Evolutionary conservation across 2,113 vertebrate species (phyloP).

Genomic region (Salminus brasiliensis): DNA sequence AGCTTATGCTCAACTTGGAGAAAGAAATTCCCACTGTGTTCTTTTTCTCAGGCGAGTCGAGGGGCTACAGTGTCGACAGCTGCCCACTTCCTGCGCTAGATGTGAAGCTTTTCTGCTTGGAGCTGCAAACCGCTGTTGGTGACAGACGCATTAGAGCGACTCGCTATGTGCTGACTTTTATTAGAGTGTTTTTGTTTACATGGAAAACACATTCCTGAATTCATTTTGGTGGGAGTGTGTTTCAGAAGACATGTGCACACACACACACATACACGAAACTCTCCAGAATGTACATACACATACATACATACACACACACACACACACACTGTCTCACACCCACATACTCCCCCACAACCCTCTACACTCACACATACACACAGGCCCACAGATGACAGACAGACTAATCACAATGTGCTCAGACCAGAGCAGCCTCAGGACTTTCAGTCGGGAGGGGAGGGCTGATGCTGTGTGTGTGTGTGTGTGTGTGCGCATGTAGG

Average conservation of each 20-base stretch:
- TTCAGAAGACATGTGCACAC: slow-evolving; percentile 1
- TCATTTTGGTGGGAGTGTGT: not conserved
- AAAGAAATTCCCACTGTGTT: slow-evolving; percentile 12
- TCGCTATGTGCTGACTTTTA: slow-evolving; percentile 17
- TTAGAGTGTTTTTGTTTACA: slow-evolving; percentile 21
- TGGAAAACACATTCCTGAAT: slow-evolving; percentile 21
- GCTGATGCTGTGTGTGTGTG: slow-evolving; percentile 8
- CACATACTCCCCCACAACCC: not conserved
- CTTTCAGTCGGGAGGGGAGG: slow-evolving; percentile 32
- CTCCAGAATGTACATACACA: no score
- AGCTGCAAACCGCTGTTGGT: slow-evolving; percentile 52
- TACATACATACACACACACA: no score
- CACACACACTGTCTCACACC: no score
- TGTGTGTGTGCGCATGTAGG: slow-evolving; percentile 31
- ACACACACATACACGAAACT: slow-evolving; percentile 9
- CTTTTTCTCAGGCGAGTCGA: slow-evolving; percentile 38
- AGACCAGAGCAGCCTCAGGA: slow-evolving; percentile 46
- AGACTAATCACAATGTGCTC: slow-evolving; percentile 46
- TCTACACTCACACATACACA: slow-evolving; percentile 16
- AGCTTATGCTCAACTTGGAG: slow-evolving; percentile 8
- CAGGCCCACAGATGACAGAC: slow-evolving; percentile 36
- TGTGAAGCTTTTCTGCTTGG: slow-evolving; percentile 54
- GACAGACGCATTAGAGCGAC: slow-evolving; percentile 19
- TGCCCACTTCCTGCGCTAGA: slow-evolving; percentile 60
- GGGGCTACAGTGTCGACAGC: slow-evolving; percentile 23